Evolutionary conservation across 2,888 invertebrate genomes (phyloP).

Genomic region (Tenodera sinensis): DNA sequence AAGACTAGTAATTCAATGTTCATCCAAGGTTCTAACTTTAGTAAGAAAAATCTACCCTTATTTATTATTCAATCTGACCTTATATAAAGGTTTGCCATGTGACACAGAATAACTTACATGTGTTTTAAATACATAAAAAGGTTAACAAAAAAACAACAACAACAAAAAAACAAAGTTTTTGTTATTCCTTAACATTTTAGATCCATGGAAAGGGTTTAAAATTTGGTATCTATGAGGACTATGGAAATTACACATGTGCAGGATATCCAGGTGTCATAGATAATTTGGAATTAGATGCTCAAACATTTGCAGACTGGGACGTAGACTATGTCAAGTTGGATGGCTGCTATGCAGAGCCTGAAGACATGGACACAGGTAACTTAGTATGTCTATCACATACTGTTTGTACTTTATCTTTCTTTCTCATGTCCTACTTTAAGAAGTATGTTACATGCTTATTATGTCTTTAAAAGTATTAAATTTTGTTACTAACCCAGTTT

Average conservation of each 20-base stretch:
- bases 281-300: constrained; percentile 62
- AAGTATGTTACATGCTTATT: neutral
- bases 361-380: constrained; percentile 54
- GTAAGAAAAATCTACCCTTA: too few relatives aligned
- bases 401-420: neutral
- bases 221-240: constrained; percentile 80
- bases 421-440: neutral
- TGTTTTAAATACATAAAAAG: too few relatives aligned
- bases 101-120: too few relatives aligned
- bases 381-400: neutral
- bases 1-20: too few relatives aligned
- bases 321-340: constrained; percentile 81
- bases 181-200: constrained; percentile 43
- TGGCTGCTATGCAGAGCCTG: constrained; percentile 66
- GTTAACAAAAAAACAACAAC: too few relatives aligned
- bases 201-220: constrained; percentile 69
- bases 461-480: neutral
- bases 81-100: too few relatives aligned
- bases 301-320: constrained; percentile 74
- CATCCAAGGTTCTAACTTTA: too few relatives aligned
- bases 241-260: constrained; percentile 71
- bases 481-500: too few relatives aligned
- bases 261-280: constrained; percentile 73
- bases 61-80: too few relatives aligned
- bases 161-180: neutral